These are phyloP conservation scores for Apostichopus japonicus DNA, from an alignment of 35 echinoderm and acorn worm genomes.

Conservation along the genomic window DNA sequence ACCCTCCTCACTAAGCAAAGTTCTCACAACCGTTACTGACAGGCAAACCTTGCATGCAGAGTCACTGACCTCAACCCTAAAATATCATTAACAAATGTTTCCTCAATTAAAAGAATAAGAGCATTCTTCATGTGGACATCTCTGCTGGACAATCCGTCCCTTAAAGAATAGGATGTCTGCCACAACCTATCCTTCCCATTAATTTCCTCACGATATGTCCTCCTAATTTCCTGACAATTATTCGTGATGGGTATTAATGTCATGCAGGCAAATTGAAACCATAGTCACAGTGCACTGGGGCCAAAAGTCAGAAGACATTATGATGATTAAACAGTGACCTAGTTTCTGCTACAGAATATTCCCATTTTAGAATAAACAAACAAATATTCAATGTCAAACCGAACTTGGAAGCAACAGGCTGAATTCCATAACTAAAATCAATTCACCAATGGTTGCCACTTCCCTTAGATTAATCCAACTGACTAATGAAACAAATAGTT, in stretches of 20 bases:
- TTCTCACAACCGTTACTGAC: too few species aligned
- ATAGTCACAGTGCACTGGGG: not conserved
- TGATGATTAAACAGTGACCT: too few species aligned
- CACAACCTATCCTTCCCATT: not conserved
- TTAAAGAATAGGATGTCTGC: not conserved
- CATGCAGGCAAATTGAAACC: not conserved
- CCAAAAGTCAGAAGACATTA: too few species aligned
- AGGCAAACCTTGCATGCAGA: not conserved
- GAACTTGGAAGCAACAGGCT: too few species aligned
- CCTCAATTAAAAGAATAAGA: not conserved
- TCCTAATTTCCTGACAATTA: not conserved
- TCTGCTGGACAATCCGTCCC: not conserved
- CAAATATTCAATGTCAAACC: too few species aligned
- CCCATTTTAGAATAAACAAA: too few species aligned
- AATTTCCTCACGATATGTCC: not conserved
- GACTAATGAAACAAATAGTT: too few species aligned
- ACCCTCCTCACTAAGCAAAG: too few species aligned
- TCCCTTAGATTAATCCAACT: too few species aligned
- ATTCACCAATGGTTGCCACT: too few species aligned
- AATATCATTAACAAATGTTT: not conserved
- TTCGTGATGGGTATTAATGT: not conserved
- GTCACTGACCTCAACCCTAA: not conserved
- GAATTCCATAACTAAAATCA: too few species aligned
- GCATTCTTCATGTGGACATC: not conserved
- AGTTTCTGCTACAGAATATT: too few species aligned